Percentiles rank a stretch among this genome's conserved stretches.
Conservation (phyloP, 2,113 vertebrate genomes). For the Eurypyga helias region DNA sequence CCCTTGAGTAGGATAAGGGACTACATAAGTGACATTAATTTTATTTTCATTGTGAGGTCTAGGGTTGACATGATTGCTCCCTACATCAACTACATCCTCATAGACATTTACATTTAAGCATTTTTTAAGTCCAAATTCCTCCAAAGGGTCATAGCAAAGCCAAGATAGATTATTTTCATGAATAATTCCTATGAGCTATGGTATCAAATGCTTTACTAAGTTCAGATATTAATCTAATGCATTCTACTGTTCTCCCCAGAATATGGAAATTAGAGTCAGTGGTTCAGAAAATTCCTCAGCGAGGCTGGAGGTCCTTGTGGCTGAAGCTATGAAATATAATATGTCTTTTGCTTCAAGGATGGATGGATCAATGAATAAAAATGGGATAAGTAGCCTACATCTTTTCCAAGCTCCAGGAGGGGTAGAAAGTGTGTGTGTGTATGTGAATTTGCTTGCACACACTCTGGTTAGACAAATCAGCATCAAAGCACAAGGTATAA, state of each 20-base stretch:
- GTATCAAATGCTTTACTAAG: conserved; percentile 38
- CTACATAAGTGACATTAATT: conserved; percentile 17
- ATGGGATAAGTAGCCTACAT: neutral
- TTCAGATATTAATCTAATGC: conserved; percentile 60
- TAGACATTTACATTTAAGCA: neutral
- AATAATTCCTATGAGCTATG: conserved; percentile 35
- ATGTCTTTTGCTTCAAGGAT: neutral
- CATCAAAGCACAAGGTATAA: neutral
- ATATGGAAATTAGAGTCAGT: conserved; percentile 46
- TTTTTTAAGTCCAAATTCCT: conserved; percentile 31
- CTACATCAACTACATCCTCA: neutral
- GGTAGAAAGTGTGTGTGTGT: neutral
- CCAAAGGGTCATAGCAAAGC: conserved; percentile 32
- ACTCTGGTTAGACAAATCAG: neutral
- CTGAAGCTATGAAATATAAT: conserved; percentile 27
- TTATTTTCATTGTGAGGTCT: conserved; percentile 10
- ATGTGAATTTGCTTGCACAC: neutral
- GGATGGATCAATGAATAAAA: conserved; percentile 50
- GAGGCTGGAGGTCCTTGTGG: conserved; percentile 38
- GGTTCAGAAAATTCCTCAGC: conserved; percentile 43
- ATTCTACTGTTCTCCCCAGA: conserved; percentile 30
- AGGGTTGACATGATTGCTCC: neutral
- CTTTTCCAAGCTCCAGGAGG: neutral
- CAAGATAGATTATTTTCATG: conserved; percentile 52
- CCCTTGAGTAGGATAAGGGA: neutral